A percentile compares a stretch with the other conserved stretches of the same genome.
These are phyloP conservation scores for Fregata magnificens DNA, from an alignment of 2,113 vertebrate species.

Conservation along the genomic window DNA sequence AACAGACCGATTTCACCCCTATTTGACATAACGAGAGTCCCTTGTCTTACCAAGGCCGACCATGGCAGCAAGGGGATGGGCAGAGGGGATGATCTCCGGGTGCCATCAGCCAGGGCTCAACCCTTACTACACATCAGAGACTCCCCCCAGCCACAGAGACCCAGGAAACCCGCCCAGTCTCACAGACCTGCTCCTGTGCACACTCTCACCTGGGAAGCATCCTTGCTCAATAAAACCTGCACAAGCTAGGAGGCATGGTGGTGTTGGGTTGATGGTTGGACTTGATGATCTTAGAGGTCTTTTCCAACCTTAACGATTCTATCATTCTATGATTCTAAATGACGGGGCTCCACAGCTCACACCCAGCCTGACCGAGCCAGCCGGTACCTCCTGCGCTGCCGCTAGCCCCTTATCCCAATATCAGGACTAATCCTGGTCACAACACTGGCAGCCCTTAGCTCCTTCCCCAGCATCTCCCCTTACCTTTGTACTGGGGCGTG, in stretches of 20 bases:
- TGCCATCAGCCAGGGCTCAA: background rate
- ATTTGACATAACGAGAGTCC: background rate
- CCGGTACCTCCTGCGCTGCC: background rate
- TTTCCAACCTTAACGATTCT: too few species aligned
- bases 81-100: background rate
- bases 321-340: too few species aligned
- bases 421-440: background rate
- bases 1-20: background rate
- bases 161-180: background rate
- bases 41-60: background rate
- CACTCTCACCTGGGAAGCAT: fast-evolving
- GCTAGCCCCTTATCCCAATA: background rate
- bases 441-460: fast-evolving
- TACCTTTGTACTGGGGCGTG: slow-evolving; percentile 81
- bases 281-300: too few species aligned
- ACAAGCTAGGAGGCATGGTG: too few species aligned
- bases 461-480: background rate
- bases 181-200: background rate
- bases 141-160: background rate
- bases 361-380: fast-evolving
- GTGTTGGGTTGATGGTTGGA: too few species aligned
- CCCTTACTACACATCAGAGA: background rate
- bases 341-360: background rate
- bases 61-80: background rate
- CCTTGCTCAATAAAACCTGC: background rate